Evolutionary conservation across 2,113 vertebrate genomes (phyloP), one percentile per base, ranked within the genome.

Genomic region (Arenaria interpres): DNA sequence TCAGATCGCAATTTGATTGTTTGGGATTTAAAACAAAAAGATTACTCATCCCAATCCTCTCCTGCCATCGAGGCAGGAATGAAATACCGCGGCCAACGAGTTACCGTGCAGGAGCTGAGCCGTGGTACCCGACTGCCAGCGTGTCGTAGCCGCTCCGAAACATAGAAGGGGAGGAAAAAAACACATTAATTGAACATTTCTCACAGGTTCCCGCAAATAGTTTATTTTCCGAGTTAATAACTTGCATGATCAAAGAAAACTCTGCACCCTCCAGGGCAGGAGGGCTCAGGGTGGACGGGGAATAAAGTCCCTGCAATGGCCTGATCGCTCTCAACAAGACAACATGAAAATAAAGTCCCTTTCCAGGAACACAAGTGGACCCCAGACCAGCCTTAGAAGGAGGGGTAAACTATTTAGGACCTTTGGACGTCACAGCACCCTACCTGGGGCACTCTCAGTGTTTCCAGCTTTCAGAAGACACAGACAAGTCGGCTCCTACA

Each of bases 131-230:
- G 6, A n/a, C n/a, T 48, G n/a, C 41, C 4, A 3, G 51, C 33
- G 2, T 11, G 37, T n/a, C 46, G 12, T 37, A 37, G 48, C 24
- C 30, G 4, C 43, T 35, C 25, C 3, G 1, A 63, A 77, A 35
- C 0, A 1, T 4, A 10, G 27, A 2, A 30, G 5, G 16, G 11
- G 19, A 8, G 16, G 14, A 11, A 27, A 8, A 51, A 48, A 19
- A 2, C 30, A 32, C 41, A 27, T 63, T 41, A 77, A 43, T 8
- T 30, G 19, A 62, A 77, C 1, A 3, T 50, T 85, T 84, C 88
- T 77, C 56, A 25, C 0, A 0, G 30, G 17, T 32, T 84, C 25
- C 56, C 50, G 14, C 48, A 35, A 63, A 43, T 6, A 50, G 30
- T 32, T 43, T 43, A 64, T 64, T 35, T 41, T 48, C 39, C 48